Percentiles rank a stretch among this genome's conserved stretches.
Evolutionary conservation across 2,113 vertebrate genomes (phyloP).

Genomic region (Calypte anna): DNA sequence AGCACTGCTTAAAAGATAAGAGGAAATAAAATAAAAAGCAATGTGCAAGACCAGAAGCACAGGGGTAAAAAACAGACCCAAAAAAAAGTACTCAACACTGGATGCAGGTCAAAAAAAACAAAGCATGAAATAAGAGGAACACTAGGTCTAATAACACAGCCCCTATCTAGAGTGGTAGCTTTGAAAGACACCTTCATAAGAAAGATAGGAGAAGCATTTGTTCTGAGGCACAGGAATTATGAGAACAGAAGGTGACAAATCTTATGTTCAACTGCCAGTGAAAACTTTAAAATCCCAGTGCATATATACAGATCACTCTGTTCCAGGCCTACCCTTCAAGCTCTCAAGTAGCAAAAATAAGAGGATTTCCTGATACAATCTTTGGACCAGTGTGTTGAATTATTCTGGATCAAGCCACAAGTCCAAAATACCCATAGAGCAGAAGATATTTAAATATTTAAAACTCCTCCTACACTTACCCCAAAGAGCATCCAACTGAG

Average conservation of each 20-base stretch:
- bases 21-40: neutral
- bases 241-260: neutral
- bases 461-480: neutral
- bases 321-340: neutral
- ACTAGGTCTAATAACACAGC: neutral
- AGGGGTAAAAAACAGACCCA: neutral
- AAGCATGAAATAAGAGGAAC: neutral
- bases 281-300: neutral
- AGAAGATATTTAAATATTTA: fast-evolving
- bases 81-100: neutral
- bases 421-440: neutral
- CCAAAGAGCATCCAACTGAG: neutral
- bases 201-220: neutral
- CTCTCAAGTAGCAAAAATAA: neutral
- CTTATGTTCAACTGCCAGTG: neutral
- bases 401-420: neutral
- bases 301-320: neutral
- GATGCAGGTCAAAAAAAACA: neutral
- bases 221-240: neutral
- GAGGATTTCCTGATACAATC: neutral
- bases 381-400: neutral
- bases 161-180: neutral
- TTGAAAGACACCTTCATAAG: neutral
- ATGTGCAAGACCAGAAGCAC: neutral
- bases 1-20: neutral